phyloP scores from a whole-genome alignment of 2,888 invertebrate genomes.

The Tupiocoris notatus region DNA sequence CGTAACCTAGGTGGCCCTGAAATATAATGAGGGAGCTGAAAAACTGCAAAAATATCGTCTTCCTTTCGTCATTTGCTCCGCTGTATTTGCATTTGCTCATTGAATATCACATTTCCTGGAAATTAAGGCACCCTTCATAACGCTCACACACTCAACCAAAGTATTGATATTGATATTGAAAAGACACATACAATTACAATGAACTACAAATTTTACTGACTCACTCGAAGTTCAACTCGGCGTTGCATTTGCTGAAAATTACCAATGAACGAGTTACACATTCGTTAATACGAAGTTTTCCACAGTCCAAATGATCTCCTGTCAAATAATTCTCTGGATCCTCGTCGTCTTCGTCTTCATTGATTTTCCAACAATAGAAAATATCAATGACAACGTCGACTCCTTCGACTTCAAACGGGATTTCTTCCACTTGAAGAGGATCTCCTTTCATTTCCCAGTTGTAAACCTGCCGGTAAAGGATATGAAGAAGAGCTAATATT shows the following conservation, averaged over 20 bases:
- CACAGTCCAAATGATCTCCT: constrained; percentile 21
- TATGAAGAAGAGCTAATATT: too few species aligned
- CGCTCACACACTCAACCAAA: too few species aligned
- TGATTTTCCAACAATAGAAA: neutral
- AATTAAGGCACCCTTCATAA: too few species aligned
- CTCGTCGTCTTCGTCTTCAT: neutral
- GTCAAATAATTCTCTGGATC: neutral
- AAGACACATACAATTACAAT: too few species aligned
- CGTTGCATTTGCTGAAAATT: neutral
- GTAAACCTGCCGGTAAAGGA: constrained; percentile 14
- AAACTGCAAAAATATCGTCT: too few species aligned
- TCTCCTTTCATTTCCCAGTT: constrained; percentile 15
- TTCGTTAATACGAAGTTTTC: neutral
- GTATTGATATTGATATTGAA: too few species aligned
- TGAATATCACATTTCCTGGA: too few species aligned
- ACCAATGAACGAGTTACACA: neutral
- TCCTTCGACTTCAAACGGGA: constrained; percentile 11
- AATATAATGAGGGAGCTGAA: too few species aligned
- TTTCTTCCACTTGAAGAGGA: constrained; percentile 26
- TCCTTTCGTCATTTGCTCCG: too few species aligned
- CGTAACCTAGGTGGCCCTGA: too few species aligned
- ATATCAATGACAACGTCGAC: constrained; percentile 19
- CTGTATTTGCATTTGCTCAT: too few species aligned
- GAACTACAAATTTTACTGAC: too few species aligned
- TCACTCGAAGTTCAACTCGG: constrained; percentile 6